Evolutionary conservation across 2,888 invertebrate genomes (phyloP).

Genomic region (Drosophila robusta): DNA sequence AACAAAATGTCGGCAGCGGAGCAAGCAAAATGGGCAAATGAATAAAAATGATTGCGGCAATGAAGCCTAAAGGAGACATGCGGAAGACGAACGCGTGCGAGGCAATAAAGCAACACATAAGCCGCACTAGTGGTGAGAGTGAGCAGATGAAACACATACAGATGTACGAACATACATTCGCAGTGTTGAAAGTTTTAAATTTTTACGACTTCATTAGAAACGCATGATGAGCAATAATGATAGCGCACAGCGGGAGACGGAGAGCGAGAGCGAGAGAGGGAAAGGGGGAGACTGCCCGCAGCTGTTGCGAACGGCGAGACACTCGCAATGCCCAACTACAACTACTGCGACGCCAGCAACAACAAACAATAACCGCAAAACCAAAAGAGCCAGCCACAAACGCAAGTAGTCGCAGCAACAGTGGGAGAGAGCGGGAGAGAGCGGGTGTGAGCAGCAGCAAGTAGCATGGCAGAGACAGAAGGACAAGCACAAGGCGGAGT

Average conservation of each 20-base stretch:
- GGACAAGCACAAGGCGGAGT: conserved; percentile 30
- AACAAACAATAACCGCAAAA: conserved; percentile 22
- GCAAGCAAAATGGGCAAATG: conserved; percentile 55
- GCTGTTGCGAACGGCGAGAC: conserved; percentile 40
- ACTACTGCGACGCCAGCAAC: conserved; percentile 9
- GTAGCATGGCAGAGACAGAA: not conserved
- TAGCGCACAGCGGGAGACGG: conserved; percentile 18
- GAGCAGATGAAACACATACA: conserved; percentile 21
- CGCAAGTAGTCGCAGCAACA: conserved; percentile 19
- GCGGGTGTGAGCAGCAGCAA: not conserved
- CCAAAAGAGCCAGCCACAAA: conserved; percentile 30
- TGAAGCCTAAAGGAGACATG: conserved; percentile 22
- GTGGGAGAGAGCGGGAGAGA: not conserved
- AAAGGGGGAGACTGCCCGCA: conserved; percentile 30
- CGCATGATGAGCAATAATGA: conserved; percentile 80
- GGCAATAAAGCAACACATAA: conserved; percentile 57
- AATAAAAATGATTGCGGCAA: conserved; percentile 64
- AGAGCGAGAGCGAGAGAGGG: conserved; percentile 1
- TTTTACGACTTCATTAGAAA: conserved; percentile 81
- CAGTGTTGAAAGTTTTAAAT: conserved; percentile 75
- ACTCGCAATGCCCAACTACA: conserved; percentile 23
- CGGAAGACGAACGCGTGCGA: conserved; percentile 28
- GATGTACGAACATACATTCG: conserved; percentile 1
- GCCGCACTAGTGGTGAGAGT: conserved; percentile 26
- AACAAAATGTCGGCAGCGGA: conserved; percentile 28